These are phyloP conservation scores for Colossoma macropomum DNA, from an alignment of 2,113 vertebrate species.

Conservation along the genomic window DNA sequence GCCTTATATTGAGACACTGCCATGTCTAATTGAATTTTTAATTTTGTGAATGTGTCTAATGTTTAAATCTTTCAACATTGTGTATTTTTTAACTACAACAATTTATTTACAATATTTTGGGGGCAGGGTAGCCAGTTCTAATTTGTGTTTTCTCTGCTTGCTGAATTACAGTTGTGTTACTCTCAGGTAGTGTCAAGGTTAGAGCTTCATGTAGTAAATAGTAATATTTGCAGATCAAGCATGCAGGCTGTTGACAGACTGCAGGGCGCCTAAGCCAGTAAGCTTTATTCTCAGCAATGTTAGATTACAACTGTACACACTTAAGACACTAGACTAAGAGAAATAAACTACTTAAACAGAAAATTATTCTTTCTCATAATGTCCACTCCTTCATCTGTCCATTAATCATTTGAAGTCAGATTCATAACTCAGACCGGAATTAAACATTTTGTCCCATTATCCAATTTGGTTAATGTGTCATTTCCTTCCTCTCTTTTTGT, in stretches of 20 bases:
- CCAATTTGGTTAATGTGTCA: conserved; percentile 56
- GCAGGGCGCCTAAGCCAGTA: neutral
- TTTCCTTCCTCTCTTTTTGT: conserved; percentile 57
- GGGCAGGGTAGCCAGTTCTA: too few relatives aligned
- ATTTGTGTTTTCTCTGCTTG: conserved; percentile 6
- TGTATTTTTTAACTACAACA: too few relatives aligned
- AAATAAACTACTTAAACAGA: neutral
- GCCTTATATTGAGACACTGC: too few relatives aligned
- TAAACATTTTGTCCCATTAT: conserved; percentile 51
- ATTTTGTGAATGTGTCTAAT: too few relatives aligned
- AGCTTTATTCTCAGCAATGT: neutral
- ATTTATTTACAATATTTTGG: too few relatives aligned
- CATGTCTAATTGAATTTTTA: too few relatives aligned
- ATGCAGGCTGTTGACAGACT: conserved; percentile 66
- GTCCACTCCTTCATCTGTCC: neutral
- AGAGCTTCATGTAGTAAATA: conserved; percentile 54
- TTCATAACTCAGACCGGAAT: conserved; percentile 51
- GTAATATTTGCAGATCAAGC: conserved; percentile 75
- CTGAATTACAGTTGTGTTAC: conserved; percentile 30
- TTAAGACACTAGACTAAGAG: neutral
- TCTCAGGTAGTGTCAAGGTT: conserved; percentile 60
- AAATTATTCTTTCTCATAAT: neutral
- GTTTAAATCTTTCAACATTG: too few relatives aligned
- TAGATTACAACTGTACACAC: neutral
- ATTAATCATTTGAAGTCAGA: conserved; percentile 2